Conservation (phyloP, 1,140 invertebrate genomes). For the Phocides pigmalion region DNA sequence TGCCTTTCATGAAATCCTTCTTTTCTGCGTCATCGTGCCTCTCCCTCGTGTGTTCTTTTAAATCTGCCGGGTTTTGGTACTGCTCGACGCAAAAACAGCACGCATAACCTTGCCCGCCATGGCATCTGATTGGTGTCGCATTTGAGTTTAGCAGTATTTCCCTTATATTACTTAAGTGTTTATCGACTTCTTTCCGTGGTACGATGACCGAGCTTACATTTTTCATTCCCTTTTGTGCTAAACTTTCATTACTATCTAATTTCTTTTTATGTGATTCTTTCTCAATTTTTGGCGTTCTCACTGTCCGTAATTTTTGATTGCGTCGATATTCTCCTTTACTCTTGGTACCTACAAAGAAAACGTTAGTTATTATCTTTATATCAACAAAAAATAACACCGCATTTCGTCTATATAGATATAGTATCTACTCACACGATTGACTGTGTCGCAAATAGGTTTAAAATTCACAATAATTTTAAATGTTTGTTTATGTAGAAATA, state of each 20-base stretch:
- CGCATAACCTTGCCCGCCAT: constrained; percentile 46
- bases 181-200: constrained; percentile 40
- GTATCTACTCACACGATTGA: too few species aligned
- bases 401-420: too few species aligned
- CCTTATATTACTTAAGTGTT: constrained; percentile 52
- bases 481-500: too few species aligned
- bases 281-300: background rate
- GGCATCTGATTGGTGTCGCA: constrained; percentile 53
- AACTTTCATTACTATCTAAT: background rate
- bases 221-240: constrained; percentile 5
- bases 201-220: constrained; percentile 15
- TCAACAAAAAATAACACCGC: background rate
- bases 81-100: constrained; percentile 58
- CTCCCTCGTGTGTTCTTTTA: constrained; percentile 53
- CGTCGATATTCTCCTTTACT: constrained; percentile 30
- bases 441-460: too few species aligned
- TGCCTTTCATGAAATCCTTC: constrained; percentile 50
- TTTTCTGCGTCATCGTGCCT: constrained; percentile 41
- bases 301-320: background rate
- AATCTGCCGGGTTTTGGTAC: constrained; percentile 46
- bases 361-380: background rate
- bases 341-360: constrained; percentile 24
- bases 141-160: constrained; percentile 55
- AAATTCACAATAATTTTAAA: too few species aligned
- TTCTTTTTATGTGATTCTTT: background rate